A percentile compares a stretch with the other conserved stretches of the same genome.
These are phyloP conservation scores for Valencia hispanica DNA, from an alignment of 2,797 vertebrate genomes.

Conservation along the genomic window DNA sequence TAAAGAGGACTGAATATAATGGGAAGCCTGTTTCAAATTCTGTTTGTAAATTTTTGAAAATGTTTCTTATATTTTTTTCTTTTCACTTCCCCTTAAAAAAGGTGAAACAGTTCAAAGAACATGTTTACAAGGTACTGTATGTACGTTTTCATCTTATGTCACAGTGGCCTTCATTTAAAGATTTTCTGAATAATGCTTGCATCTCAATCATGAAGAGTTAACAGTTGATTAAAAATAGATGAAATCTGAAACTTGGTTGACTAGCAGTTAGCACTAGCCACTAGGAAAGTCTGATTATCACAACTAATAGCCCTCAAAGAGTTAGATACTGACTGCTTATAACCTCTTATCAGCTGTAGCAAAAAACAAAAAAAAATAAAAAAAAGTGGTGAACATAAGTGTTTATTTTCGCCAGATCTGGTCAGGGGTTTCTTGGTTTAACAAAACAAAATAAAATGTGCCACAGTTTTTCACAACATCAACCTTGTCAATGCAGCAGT, in stretches of 20 bases:
- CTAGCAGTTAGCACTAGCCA: no score
- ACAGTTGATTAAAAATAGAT: background rate
- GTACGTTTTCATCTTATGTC: background rate
- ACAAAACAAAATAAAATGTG: slow-evolving; percentile 24
- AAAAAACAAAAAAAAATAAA: no score
- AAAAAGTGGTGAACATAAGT: no score
- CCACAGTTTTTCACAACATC: slow-evolving; percentile 28
- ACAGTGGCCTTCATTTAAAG: no score
- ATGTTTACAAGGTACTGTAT: background rate
- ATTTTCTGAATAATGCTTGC: no score
- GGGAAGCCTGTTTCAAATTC: background rate
- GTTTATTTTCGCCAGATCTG: no score
- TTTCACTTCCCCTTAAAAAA: background rate
- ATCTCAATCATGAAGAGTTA: background rate
- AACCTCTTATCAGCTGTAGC: background rate
- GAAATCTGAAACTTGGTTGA: background rate
- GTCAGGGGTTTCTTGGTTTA: background rate
- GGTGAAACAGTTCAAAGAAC: background rate
- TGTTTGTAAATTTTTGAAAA: background rate
- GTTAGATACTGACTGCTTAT: background rate
- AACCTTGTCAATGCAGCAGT: slow-evolving; percentile 16
- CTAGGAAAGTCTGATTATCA: background rate
- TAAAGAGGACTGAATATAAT: background rate
- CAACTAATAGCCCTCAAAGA: background rate
- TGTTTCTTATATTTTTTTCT: no score